Conservation (phyloP, 2,113 vertebrate genomes). For the Phainopepla nitens region DNA sequence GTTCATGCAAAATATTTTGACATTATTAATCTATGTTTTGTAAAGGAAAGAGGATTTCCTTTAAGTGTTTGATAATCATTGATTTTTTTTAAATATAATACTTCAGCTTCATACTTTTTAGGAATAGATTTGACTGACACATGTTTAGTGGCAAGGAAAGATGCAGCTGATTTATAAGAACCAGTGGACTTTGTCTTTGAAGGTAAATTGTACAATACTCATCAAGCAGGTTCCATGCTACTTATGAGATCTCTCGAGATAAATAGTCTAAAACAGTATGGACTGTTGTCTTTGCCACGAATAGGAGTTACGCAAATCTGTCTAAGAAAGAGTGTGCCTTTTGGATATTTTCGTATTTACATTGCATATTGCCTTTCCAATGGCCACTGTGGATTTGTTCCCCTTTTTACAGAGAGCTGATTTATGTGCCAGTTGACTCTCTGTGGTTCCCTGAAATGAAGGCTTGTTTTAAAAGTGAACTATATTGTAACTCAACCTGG, state of each 20-base stretch:
- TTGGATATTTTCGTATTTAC: neutral
- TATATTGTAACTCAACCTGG: neutral
- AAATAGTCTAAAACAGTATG: neutral
- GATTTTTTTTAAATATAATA: neutral
- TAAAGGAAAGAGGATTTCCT: neutral
- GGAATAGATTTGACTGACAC: neutral
- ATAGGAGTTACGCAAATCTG: neutral
- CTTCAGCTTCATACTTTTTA: neutral
- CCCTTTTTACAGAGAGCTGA: neutral
- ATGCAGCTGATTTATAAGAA: neutral
- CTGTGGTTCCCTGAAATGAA: conserved; percentile 1
- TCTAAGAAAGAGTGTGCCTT: neutral
- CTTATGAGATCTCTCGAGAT: neutral
- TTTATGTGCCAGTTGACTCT: neutral
- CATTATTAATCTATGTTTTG: neutral
- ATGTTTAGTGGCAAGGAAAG: neutral
- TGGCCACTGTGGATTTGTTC: neutral
- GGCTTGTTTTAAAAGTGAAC: conserved; percentile 11
- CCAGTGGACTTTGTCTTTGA: neutral
- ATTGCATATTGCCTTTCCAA: neutral
- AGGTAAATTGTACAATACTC: neutral
- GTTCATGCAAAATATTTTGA: neutral
- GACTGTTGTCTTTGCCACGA: neutral
- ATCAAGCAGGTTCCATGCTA: neutral
- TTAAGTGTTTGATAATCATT: neutral